Base-by-base conservation (phyloP, 2,797 vertebrate species). In the Melopsittacus undulatus region DNA sequence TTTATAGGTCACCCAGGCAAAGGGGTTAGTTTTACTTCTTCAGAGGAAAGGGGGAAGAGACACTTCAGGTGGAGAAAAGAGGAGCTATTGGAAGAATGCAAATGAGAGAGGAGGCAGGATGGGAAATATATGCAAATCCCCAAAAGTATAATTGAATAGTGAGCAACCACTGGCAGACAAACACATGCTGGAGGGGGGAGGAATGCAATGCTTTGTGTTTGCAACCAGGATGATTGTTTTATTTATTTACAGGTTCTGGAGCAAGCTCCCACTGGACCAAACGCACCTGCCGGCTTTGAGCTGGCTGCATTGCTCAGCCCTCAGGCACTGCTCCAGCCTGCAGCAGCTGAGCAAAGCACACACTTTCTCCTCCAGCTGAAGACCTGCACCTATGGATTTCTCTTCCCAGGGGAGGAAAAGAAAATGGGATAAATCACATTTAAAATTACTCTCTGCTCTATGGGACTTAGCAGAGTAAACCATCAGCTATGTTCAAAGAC, bases 1-100 rank as follows among this genome's bases (percentile, higher is more conserved):
- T 96, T 96, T 96, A 95, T 96, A 97, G 97, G 96, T 95, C 96
- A 96, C 72, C 89, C 87, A 95, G 93, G 96, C 95, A 97, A 96
- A 96, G 89, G 72, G 94, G 95, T 93, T 76, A 83, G 81, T 95
- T 92, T 88, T 95, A 95, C 86, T 96, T 94, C 78, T 96, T 96
- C 42, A 17, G 83, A 81, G 77, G 64, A 84, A 95, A 95, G 90
- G 40, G 63, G 72, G 80, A 85, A 89, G 80, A 89, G 83, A 96
- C 59, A 83, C 91, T 96, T 94, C 93, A 93, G 95, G 95, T 87
- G 79, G 63, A 92, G 76, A 89, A 95, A 93, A 81, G 80, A 92
- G 62, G 66, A 95, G 61, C 76, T 93, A 88, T 51, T 92, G 92
- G 93, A 94, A 89, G 49, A 64, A 96, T 95, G 88, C 84, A 92